phyloP scores from a whole-genome alignment of 1,140 invertebrate species.

The Neodiprion lecontei region DNA sequence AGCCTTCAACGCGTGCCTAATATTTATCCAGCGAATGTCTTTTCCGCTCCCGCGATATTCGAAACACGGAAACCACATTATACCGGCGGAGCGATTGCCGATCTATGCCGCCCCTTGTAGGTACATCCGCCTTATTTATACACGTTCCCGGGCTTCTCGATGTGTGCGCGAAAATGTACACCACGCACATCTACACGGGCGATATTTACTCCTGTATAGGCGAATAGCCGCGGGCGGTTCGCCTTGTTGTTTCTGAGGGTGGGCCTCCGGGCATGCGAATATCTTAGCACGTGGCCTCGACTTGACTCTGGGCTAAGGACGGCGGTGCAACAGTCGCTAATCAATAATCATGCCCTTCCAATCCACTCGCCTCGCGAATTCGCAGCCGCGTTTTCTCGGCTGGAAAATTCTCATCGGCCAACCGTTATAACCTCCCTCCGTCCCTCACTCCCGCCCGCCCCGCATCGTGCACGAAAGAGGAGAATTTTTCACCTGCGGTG shows the following conservation, averaged over 20 bases:
- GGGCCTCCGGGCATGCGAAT: conserved; percentile 47
- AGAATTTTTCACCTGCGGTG: too few relatives aligned
- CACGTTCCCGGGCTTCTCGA: neutral
- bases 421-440: too few relatives aligned
- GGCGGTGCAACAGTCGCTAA: neutral
- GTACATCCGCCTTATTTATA: neutral
- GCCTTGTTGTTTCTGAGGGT: conserved; percentile 60
- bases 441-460: too few relatives aligned
- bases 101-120: conserved; percentile 21
- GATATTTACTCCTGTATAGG: neutral
- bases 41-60: conserved; percentile 17
- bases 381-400: too few relatives aligned
- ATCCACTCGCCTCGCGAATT: too few relatives aligned
- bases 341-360: neutral
- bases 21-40: conserved; percentile 16
- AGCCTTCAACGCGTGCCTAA: conserved; percentile 20
- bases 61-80: conserved; percentile 56
- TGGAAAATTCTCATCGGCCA: too few relatives aligned
- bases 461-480: too few relatives aligned
- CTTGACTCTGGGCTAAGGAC: neutral
- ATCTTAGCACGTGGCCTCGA: conserved; percentile 44
- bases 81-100: conserved; percentile 56
- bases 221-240: conserved; percentile 47
- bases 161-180: neutral
- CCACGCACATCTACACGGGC: too few relatives aligned